Percentiles rank a stretch among this genome's conserved stretches.
phyloP scores from a whole-genome alignment of 2,797 vertebrate species.

The Setipinna tenuifilis region DNA sequence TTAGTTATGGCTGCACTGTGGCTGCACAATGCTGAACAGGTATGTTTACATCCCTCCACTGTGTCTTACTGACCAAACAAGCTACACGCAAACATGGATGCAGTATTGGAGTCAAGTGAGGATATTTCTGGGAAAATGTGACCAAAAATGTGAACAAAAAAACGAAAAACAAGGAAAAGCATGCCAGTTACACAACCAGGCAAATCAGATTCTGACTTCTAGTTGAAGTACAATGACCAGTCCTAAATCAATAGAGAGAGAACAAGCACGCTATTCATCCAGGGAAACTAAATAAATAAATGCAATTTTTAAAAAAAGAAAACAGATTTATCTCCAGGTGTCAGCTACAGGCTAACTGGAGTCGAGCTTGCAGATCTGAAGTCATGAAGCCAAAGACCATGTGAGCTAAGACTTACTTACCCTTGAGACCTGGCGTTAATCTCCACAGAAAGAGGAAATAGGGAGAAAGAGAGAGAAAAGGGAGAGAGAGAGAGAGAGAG shows the following conservation, averaged over 20 bases:
- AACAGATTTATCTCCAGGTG: conserved; percentile 1
- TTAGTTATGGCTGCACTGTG: not conserved
- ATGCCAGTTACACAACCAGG: not conserved
- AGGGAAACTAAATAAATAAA: not conserved
- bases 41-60: not conserved
- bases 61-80: not conserved
- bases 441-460: not conserved
- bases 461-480: conserved; percentile 27
- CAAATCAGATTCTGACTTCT: not conserved
- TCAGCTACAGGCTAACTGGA: not conserved
- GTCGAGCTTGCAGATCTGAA: not conserved
- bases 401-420: conserved; percentile 20
- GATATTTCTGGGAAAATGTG: not conserved
- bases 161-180: not conserved
- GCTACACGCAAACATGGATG: not conserved
- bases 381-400: not conserved
- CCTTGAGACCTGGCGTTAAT: not conserved
- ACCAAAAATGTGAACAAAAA: not conserved
- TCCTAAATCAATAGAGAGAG: not conserved
- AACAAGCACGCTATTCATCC: not conserved
- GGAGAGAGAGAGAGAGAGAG: conserved; percentile 40
- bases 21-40: not conserved
- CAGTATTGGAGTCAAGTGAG: not conserved
- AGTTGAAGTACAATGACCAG: not conserved
- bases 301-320: not conserved